These are phyloP conservation scores for Ochropleura leucogaster DNA, from an alignment of 2,888 invertebrate genomes.

Conservation along the genomic window DNA sequence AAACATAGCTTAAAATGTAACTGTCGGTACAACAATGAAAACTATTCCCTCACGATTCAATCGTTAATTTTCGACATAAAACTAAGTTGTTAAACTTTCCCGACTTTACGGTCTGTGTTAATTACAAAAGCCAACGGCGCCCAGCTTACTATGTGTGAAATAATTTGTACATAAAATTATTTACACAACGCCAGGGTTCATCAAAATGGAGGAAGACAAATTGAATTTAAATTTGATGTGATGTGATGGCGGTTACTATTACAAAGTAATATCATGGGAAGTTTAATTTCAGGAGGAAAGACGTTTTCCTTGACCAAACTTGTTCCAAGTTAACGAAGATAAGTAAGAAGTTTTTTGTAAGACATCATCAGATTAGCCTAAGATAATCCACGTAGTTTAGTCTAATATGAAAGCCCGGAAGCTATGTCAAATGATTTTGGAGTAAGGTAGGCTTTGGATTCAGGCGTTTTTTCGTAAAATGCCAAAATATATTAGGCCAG, in stretches of 20 bases:
- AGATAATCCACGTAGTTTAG: conserved; percentile 30
- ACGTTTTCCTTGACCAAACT: conserved; percentile 20
- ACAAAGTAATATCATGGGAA: background rate
- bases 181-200: conserved; percentile 21
- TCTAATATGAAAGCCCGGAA: conserved; percentile 6
- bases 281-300: background rate
- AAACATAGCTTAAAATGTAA: conserved; percentile 51
- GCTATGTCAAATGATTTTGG: background rate
- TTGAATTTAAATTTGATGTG: conserved; percentile 31
- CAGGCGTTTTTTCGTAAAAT: background rate
- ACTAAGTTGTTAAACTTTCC: conserved; percentile 65
- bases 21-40: conserved; percentile 56
- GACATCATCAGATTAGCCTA: conserved; percentile 34
- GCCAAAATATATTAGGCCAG: background rate
- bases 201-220: conserved; percentile 33
- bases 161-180: conserved; percentile 54
- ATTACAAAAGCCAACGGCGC: conserved; percentile 61
- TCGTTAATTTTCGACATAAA: conserved; percentile 74
- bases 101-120: conserved; percentile 65
- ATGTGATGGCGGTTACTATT: conserved; percentile 13
- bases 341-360: conserved; percentile 20
- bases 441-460: too few relatives aligned
- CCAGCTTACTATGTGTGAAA: conserved; percentile 58
- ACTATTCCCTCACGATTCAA: conserved; percentile 70
- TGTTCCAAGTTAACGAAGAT: conserved; percentile 1